Conservation (phyloP, 2,797 vertebrate species). For the Picus viridis region DNA sequence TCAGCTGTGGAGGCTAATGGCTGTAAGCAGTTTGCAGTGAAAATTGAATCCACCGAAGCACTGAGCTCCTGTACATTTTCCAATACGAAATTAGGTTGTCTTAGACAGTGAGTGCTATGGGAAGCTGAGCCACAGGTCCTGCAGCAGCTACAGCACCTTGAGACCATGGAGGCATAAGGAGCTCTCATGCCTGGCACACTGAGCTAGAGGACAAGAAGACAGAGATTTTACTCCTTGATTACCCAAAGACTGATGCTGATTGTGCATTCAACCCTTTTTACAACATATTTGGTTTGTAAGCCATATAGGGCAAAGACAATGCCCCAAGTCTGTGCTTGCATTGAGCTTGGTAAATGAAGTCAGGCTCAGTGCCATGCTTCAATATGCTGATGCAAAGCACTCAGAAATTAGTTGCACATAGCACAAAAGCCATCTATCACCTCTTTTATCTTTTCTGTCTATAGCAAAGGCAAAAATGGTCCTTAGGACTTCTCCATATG, state of each 20-base stretch:
- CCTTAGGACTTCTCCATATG: neutral
- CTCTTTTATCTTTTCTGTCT: neutral
- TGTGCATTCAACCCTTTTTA: neutral
- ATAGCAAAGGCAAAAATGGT: neutral
- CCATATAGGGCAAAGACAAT: neutral
- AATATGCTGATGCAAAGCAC: neutral
- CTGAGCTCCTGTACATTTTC: neutral
- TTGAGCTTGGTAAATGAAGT: neutral
- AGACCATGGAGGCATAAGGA: neutral
- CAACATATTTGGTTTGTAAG: neutral
- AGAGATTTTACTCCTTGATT: neutral
- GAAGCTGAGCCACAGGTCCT: neutral
- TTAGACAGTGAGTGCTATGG: neutral
- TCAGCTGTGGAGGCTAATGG: neutral
- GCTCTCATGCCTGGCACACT: neutral
- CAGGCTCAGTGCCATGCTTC: neutral
- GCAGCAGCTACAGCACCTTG: neutral
- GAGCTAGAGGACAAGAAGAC: neutral
- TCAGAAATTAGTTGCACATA: neutral
- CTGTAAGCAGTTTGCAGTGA: neutral
- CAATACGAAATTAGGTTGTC: accelerated
- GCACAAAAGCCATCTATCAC: no score
- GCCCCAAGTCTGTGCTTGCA: neutral
- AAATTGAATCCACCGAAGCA: neutral
- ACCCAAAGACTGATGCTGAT: neutral